phyloP scores from a whole-genome alignment of 2,113 vertebrate genomes.

The Marmota flaviventris region DNA sequence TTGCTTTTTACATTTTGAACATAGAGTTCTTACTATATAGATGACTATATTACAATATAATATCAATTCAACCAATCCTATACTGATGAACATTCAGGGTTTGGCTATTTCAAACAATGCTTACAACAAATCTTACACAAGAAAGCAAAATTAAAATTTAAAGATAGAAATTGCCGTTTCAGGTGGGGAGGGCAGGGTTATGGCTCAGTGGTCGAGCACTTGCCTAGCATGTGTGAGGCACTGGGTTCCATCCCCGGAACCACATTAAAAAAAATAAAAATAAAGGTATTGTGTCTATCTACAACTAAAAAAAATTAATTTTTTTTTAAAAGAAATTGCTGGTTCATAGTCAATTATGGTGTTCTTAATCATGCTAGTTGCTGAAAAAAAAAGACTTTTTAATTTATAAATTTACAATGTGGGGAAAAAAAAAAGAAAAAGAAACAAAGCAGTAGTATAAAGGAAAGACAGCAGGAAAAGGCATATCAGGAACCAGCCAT shows the following conservation, averaged over 20 bases:
- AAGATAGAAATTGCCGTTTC: conserved; percentile 28
- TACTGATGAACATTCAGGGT: conserved; percentile 10
- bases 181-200: too few species aligned
- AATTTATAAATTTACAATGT: conserved; percentile 9
- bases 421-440: neutral
- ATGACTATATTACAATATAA: neutral
- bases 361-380: conserved; percentile 44
- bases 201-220: too few species aligned
- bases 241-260: too few species aligned
- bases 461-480: neutral
- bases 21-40: neutral
- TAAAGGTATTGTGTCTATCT: too few species aligned
- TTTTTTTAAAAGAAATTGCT: neutral
- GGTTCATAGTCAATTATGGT: conserved; percentile 14
- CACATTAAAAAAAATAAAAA: too few species aligned
- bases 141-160: conserved; percentile 24
- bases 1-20: conserved; percentile 5
- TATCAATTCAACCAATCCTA: conserved; percentile 10
- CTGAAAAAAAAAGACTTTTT: neutral
- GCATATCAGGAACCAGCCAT: neutral
- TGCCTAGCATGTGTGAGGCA: too few species aligned
- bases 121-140: conserved; percentile 22
- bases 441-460: neutral
- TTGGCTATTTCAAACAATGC: conserved; percentile 34
- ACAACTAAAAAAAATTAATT: too few species aligned